Evolutionary conservation across 2,888 invertebrate species (phyloP).

Genomic region (Megalurothrips usitatus): DNA sequence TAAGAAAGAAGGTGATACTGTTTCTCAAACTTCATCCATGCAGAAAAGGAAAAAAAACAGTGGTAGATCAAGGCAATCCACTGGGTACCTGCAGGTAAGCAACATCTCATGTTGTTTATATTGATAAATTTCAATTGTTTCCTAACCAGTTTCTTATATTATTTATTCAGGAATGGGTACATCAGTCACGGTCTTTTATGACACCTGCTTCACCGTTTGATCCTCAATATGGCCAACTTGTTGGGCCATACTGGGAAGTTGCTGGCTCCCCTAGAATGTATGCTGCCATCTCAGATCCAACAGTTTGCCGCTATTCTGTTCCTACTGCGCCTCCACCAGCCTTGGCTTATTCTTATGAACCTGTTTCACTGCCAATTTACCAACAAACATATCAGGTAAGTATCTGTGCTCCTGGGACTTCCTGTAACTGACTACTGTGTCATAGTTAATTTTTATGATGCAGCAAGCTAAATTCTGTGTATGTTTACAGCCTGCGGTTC

Average conservation of each 20-base stretch:
- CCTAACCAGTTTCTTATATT: background rate
- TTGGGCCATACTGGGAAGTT: slow-evolving; percentile 9
- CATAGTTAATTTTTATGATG: background rate
- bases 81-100: background rate
- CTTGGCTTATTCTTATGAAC: slow-evolving; percentile 12
- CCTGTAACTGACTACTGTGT: background rate
- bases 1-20: slow-evolving; percentile 11
- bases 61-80: background rate
- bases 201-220: background rate
- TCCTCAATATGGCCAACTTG: background rate
- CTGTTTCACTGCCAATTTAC: background rate
- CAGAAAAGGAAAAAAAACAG: background rate
- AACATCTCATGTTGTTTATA: background rate
- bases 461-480: too few species aligned
- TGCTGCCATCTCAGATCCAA: slow-evolving; percentile 8
- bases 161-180: background rate
- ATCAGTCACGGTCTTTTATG: background rate
- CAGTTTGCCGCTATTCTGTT: background rate
- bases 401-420: background rate
- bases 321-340: slow-evolving; percentile 8
- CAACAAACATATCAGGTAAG: slow-evolving; percentile 1
- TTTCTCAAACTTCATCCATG: background rate
- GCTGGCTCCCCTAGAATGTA: background rate
- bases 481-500: background rate
- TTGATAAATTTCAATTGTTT: background rate